These are phyloP conservation scores for Periphyllus acericola DNA, from an alignment of 2,888 invertebrate genomes.

Conservation along the genomic window DNA sequence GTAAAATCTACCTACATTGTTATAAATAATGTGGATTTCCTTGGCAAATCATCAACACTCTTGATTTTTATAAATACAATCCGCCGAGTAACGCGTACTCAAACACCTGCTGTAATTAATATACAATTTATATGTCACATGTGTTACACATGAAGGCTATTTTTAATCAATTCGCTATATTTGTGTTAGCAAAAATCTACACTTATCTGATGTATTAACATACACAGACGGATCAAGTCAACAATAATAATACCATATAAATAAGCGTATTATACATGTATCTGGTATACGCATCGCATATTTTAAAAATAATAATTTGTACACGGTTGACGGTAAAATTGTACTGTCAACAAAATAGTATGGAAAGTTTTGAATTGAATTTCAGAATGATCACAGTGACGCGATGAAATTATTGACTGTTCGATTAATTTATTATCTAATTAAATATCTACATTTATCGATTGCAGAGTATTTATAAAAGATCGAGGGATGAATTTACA, in stretches of 20 bases:
- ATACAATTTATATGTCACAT: slow-evolving; percentile 21
- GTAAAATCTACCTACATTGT: background rate
- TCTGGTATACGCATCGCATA: background rate
- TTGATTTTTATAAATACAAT: slow-evolving; percentile 16
- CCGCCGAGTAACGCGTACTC: background rate
- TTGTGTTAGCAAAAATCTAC: background rate
- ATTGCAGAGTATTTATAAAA: no score
- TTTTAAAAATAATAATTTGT: no score
- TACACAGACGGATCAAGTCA: background rate
- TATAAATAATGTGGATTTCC: slow-evolving; percentile 19
- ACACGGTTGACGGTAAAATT: no score
- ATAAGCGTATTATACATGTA: background rate
- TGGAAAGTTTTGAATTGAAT: no score
- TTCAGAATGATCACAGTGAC: no score
- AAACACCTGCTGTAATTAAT: slow-evolving; percentile 42
- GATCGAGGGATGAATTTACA: no score
- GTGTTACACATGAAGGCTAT: slow-evolving; percentile 12
- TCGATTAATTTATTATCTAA: no score
- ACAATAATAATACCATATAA: background rate
- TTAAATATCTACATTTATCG: no score
- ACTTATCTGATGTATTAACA: background rate
- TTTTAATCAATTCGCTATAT: background rate
- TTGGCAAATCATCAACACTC: slow-evolving; percentile 37
- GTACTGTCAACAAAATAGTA: no score
- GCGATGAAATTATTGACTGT: no score